Percentiles rank a stretch among this genome's conserved stretches.
phyloP scores from a whole-genome alignment of 2,888 invertebrate genomes.

The Drosophila leonis region DNA sequence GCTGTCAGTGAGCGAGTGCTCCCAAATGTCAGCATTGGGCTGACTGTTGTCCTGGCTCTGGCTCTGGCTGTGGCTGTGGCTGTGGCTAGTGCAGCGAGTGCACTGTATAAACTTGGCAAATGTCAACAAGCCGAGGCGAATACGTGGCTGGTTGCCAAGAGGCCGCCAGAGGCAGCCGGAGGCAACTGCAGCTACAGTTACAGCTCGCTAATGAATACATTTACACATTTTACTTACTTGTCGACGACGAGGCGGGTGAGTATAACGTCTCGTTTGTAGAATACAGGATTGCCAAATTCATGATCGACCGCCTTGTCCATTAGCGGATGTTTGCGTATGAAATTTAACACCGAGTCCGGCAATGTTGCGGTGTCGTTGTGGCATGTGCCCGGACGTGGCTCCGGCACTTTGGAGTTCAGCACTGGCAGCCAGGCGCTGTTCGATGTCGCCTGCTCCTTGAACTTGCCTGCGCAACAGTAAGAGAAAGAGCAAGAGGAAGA shows the following conservation, averaged over 20 bases:
- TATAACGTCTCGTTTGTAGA: slow-evolving; percentile 95
- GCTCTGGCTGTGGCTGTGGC: slow-evolving; percentile 36
- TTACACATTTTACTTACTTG: slow-evolving; percentile 86
- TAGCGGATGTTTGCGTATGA: slow-evolving; percentile 97
- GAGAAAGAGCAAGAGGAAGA: not conserved
- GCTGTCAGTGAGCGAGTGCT: slow-evolving; percentile 62
- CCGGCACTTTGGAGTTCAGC: slow-evolving; percentile 94
- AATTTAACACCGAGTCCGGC: slow-evolving; percentile 97
- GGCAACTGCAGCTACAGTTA: slow-evolving; percentile 15
- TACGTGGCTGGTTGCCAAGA: slow-evolving; percentile 41
- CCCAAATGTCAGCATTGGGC: slow-evolving; percentile 51
- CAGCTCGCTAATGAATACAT: slow-evolving; percentile 74
- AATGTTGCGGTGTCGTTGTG: slow-evolving; percentile 96
- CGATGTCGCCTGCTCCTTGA: slow-evolving; percentile 97
- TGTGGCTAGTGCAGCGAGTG: slow-evolving; percentile 32
- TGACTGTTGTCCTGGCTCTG: slow-evolving; percentile 30
- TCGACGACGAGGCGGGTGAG: slow-evolving; percentile 97
- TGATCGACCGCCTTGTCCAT: slow-evolving; percentile 99
- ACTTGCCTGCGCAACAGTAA: slow-evolving; percentile 85
- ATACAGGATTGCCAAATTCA: slow-evolving; percentile 96
- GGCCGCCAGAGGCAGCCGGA: slow-evolving; percentile 5
- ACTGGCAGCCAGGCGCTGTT: slow-evolving; percentile 98
- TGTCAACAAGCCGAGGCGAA: slow-evolving; percentile 57
- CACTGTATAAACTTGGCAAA: slow-evolving; percentile 64
- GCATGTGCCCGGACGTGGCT: slow-evolving; percentile 97